Evolutionary conservation across 2,888 invertebrate genomes (phyloP), one percentile per base, ranked within the genome.

Genomic region (Agrypnus murinus): DNA sequence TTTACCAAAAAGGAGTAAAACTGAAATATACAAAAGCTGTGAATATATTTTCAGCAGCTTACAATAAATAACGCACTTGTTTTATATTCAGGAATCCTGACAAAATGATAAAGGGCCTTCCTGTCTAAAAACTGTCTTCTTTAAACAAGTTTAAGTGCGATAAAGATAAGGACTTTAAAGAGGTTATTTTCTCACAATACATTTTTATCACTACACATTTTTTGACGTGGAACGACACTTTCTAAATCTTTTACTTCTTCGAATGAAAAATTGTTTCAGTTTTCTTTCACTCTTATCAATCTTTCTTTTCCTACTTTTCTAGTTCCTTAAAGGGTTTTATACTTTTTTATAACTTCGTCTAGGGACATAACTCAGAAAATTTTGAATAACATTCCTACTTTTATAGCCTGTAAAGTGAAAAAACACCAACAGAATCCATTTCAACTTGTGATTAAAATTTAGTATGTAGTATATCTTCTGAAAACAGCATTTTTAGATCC

Each of bases 61-160:
- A 75, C 74, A 69, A 74, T 74, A 74, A 74, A 71, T 73, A 73
- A 71, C 45, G 48, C 45, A 72, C 69, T 71, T 71, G 71, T 69
- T 73, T 68, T 64, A 67, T 71, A 73, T 75, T 73, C 71, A 69
- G 71, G 72, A 68, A 67, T 71, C 59, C 73, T 76, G 77, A 76
- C 77, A 78, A 75, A 74, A 75, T 77, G 75, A 77, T 76, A 76
- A 77, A 77, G 74, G 64, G 60, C 66, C 58, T 55, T 75, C 69
- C 74, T 75, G 76, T 75, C 74, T 74, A 74, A 72, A 71, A 75
- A 75, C 67, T 74, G 77, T 78, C 77, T 77, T 71, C 74, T 64
- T 76, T 77, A 73, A 77, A 78, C 75, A 76, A 78, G 76, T 78
- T 78, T 75, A 78, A 78, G 75, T 76, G 75, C 71, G 74, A 67